Evolutionary conservation across 2,888 invertebrate species (phyloP).

Genomic region (Leptopilina syphax): DNA sequence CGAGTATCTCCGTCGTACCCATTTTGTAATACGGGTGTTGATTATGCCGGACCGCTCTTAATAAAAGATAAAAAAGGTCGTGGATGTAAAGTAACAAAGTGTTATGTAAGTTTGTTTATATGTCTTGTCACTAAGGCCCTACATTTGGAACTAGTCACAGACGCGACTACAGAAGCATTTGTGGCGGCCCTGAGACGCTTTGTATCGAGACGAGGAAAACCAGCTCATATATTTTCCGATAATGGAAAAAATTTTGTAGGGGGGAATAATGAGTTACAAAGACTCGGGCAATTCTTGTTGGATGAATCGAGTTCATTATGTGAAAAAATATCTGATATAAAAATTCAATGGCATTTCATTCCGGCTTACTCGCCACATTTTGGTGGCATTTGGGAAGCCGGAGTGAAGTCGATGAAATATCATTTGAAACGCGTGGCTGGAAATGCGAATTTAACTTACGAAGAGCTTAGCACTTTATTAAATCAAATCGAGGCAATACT

Average conservation of each 20-base stretch:
- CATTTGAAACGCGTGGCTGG: background rate
- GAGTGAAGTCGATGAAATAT: background rate
- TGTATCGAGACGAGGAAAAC: too few species aligned
- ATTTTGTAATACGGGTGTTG: slow-evolving; percentile 36
- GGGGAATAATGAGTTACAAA: background rate
- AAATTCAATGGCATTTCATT: background rate
- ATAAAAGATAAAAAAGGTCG: slow-evolving; percentile 41
- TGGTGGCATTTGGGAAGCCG: too few species aligned
- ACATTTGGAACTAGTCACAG: too few species aligned
- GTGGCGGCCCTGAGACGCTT: too few species aligned
- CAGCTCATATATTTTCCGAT: too few species aligned
- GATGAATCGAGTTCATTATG: background rate
- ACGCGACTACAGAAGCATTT: too few species aligned
- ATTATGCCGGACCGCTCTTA: slow-evolving; percentile 45
- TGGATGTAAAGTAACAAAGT: background rate
- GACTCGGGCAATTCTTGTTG: background rate
- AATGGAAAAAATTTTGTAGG: too few species aligned
- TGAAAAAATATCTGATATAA: background rate
- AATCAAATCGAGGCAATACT: background rate
- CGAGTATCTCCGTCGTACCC: slow-evolving; percentile 44
- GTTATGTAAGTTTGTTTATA: background rate
- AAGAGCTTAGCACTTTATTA: background rate
- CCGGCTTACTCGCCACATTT: too few species aligned
- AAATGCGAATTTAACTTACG: background rate
- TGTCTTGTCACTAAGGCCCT: background rate